These are phyloP conservation scores for Acleris holmiana DNA, from an alignment of 2,888 invertebrate species.

Conservation along the genomic window DNA sequence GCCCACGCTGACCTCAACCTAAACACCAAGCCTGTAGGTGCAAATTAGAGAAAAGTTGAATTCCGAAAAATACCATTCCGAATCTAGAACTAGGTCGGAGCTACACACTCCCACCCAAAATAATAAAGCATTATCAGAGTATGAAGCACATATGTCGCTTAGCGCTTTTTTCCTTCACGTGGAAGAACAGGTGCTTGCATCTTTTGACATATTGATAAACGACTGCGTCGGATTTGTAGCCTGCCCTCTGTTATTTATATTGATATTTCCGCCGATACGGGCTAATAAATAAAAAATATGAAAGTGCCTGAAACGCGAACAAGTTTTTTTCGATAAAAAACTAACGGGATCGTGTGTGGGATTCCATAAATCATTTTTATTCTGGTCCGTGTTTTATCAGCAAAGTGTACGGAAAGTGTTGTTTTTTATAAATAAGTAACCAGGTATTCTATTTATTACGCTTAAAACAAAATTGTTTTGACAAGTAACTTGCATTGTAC, in stretches of 20 bases:
- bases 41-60: neutral
- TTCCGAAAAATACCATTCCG: conserved; percentile 19
- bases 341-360: conserved; percentile 6
- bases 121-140: too few species aligned
- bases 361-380: conserved; percentile 23
- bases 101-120: neutral
- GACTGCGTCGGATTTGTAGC: conserved; percentile 22
- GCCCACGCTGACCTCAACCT: conserved; percentile 6
- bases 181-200: conserved; percentile 19
- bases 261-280: conserved; percentile 22
- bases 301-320: conserved; percentile 50
- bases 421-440: too few species aligned
- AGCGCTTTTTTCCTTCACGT: too few species aligned
- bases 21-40: neutral
- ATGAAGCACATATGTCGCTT: too few species aligned
- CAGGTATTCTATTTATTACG: neutral
- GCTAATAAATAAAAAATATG: conserved; percentile 31
- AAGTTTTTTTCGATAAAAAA: conserved; percentile 20
- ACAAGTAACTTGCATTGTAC: too few species aligned
- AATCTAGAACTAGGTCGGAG: conserved; percentile 34
- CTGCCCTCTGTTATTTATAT: conserved; percentile 27
- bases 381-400: neutral
- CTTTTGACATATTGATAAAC: conserved; percentile 35
- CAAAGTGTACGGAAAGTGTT: neutral
- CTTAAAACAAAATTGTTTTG: neutral